phyloP scores from a whole-genome alignment of 2,888 invertebrate species.

The Pammene aurita region DNA sequence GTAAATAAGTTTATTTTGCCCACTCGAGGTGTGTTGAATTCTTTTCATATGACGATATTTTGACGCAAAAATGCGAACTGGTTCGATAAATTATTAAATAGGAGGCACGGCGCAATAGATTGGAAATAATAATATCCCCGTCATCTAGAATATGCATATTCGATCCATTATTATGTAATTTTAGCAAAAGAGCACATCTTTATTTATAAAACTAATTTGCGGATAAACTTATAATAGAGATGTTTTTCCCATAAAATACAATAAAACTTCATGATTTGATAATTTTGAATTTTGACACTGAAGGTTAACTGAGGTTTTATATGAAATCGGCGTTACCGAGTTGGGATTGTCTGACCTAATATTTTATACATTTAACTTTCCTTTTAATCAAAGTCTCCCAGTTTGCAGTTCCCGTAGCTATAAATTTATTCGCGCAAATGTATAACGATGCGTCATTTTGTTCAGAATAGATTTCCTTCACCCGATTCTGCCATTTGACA shows the following conservation, averaged over 20 bases:
- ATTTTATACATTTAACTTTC: too few relatives aligned
- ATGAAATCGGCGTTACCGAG: too few relatives aligned
- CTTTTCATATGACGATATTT: conserved; percentile 53
- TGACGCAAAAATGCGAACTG: conserved; percentile 49
- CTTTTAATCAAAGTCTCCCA: too few relatives aligned
- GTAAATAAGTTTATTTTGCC: conserved; percentile 43
- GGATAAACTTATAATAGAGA: too few relatives aligned
- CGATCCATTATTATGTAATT: background rate
- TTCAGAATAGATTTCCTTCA: conserved; percentile 27
- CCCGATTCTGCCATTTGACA: conserved; percentile 18
- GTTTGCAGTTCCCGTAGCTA: too few relatives aligned
- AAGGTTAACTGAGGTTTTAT: too few relatives aligned
- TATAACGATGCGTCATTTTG: conserved; percentile 23
- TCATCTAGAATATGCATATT: conserved; percentile 23
- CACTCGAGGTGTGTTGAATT: conserved; percentile 46
- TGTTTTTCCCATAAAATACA: too few relatives aligned
- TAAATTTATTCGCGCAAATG: conserved; percentile 4
- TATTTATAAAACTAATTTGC: conserved; percentile 9
- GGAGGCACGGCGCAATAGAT: conserved; percentile 28
- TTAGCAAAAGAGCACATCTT: background rate
- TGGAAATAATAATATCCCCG: conserved; percentile 6
- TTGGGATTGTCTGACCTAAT: too few relatives aligned
- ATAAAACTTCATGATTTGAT: too few relatives aligned
- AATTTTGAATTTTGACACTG: too few relatives aligned
- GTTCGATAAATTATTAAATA: conserved; percentile 45